phyloP scores from a whole-genome alignment of 2,888 invertebrate species.

The Rhagophthalmus giganteus region DNA sequence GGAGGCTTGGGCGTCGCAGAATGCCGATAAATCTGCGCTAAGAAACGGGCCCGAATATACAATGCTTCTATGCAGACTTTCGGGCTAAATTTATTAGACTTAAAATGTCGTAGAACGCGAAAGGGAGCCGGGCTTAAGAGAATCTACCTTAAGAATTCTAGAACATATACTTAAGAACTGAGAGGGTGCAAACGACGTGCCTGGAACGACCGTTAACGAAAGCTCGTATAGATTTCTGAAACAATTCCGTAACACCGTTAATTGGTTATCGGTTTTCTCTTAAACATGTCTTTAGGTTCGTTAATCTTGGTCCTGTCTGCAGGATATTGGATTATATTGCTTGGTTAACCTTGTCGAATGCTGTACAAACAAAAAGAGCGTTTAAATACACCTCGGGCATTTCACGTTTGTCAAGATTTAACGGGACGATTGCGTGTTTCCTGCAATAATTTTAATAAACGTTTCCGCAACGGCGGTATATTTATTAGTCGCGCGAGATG shows the following conservation, averaged over 20 bases:
- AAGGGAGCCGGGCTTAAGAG: slow-evolving; percentile 30
- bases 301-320: slow-evolving; percentile 32
- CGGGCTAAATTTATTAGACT: slow-evolving; percentile 40
- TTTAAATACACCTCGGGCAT: slow-evolving; percentile 1
- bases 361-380: slow-evolving; percentile 20
- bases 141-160: slow-evolving; percentile 22
- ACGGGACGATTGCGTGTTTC: slow-evolving; percentile 1
- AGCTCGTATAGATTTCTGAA: slow-evolving; percentile 21
- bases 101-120: slow-evolving; percentile 38
- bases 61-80: slow-evolving; percentile 41
- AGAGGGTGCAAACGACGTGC: slow-evolving; percentile 14
- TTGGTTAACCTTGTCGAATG: slow-evolving; percentile 26
- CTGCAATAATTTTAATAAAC: too few species aligned
- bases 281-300: slow-evolving; percentile 34
- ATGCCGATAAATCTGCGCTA: slow-evolving; percentile 40
- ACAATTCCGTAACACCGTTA: slow-evolving; percentile 27
- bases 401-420: slow-evolving; percentile 7
- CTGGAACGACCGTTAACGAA: slow-evolving; percentile 6
- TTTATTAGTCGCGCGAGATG: too few species aligned
- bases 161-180: slow-evolving; percentile 8
- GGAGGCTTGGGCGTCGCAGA: slow-evolving; percentile 31
- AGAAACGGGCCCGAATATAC: slow-evolving; percentile 41
- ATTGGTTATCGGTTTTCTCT: slow-evolving; percentile 32
- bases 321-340: slow-evolving; percentile 32
- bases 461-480: too few species aligned